Percentiles rank a stretch among this genome's conserved stretches.
Conservation (phyloP, 2,888 invertebrate species). For the Clusia tigrina region DNA sequence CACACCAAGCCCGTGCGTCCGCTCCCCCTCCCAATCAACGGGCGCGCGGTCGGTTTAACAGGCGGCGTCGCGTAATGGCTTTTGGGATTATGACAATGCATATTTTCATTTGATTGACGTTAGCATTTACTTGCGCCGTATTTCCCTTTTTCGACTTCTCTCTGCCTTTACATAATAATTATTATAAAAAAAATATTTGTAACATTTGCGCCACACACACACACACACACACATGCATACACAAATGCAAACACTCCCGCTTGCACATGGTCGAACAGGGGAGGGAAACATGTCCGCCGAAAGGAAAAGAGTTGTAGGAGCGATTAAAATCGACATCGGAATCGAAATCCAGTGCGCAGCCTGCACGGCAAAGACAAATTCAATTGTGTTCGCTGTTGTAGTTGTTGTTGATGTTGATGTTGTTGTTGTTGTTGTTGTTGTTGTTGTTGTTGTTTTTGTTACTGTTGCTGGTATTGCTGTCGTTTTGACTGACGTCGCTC, state of each 20-base stretch:
- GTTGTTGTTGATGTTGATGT: too few species aligned
- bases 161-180: slow-evolving; percentile 34
- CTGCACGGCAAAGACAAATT: slow-evolving; percentile 26
- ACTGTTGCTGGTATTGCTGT: too few species aligned
- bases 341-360: slow-evolving; percentile 44
- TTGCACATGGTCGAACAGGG: too few species aligned
- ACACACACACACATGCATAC: slow-evolving; percentile 51
- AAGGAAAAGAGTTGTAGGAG: slow-evolving; percentile 20
- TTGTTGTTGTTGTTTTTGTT: too few species aligned
- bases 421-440: too few species aligned
- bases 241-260: slow-evolving; percentile 45
- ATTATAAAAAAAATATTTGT: slow-evolving; percentile 23
- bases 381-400: slow-evolving; percentile 22
- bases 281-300: too few species aligned
- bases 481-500: neutral
- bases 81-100: slow-evolving; percentile 53
- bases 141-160: slow-evolving; percentile 39
- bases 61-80: slow-evolving; percentile 25
- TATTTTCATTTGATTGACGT: slow-evolving; percentile 59
- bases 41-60: neutral
- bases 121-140: too few species aligned
- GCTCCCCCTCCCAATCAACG: neutral
- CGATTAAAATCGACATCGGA: slow-evolving; percentile 44
- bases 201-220: slow-evolving; percentile 38
- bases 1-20: too few species aligned